Percentiles rank a stretch among this genome's conserved stretches.
Evolutionary conservation across 1,140 invertebrate genomes (phyloP).

Genomic region (Drosophila kepulauana): DNA sequence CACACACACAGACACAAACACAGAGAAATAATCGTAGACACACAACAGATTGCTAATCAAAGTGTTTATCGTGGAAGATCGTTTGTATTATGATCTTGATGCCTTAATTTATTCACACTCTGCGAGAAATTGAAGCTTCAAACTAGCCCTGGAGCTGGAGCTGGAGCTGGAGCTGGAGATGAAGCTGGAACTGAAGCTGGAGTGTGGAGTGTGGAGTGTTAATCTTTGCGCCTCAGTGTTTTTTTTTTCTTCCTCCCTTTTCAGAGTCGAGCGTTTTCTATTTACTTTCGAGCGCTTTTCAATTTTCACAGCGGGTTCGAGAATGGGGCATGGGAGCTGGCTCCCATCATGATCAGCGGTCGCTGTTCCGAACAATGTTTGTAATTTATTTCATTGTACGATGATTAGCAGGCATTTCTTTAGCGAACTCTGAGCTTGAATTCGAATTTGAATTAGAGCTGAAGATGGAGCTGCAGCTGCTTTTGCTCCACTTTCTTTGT

Average conservation of each 20-base stretch:
- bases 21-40: conserved; percentile 4
- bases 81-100: conserved; percentile 83
- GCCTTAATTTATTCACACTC: conserved; percentile 84
- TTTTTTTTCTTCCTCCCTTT: conserved; percentile 5
- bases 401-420: conserved; percentile 82
- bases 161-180: conserved; percentile 3
- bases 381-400: conserved; percentile 83
- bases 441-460: background rate
- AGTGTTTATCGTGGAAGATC: conserved; percentile 81
- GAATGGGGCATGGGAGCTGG: background rate
- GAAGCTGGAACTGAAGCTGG: conserved; percentile 5
- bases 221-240: conserved; percentile 65
- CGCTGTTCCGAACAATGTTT: conserved; percentile 71
- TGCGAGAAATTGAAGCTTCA: conserved; percentile 44
- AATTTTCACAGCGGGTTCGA: conserved; percentile 76
- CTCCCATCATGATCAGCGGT: conserved; percentile 18
- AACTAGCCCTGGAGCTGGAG: conserved; percentile 25
- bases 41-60: conserved; percentile 70
- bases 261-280: conserved; percentile 66
- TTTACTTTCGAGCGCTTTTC: conserved; percentile 79
- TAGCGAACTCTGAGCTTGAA: background rate
- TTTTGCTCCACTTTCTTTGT: conserved; percentile 68
- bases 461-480: background rate
- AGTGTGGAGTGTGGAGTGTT: conserved; percentile 36
- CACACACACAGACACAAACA: conserved; percentile 17